Conservation (phyloP, 2,113 vertebrate genomes). For the Leucoraja erinaceus region DNA sequence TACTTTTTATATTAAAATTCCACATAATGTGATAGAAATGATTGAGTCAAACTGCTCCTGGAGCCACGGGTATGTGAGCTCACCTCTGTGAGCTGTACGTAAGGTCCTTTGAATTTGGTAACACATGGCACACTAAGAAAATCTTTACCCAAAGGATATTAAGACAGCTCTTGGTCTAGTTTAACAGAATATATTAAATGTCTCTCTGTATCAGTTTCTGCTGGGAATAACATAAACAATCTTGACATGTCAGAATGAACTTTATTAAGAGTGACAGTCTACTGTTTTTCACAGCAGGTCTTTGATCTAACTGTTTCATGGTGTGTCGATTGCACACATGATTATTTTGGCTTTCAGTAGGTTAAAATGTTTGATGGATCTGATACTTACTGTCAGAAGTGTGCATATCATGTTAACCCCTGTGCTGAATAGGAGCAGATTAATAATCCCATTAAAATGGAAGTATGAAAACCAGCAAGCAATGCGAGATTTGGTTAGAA, state of each 20-base stretch:
- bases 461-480: slow-evolving; percentile 60
- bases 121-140: background rate
- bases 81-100: background rate
- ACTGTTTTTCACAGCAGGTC: slow-evolving; percentile 66
- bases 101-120: background rate
- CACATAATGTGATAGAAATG: background rate
- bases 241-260: slow-evolving; percentile 44
- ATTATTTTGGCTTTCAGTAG: slow-evolving; percentile 79
- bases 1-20: background rate
- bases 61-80: background rate
- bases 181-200: slow-evolving; percentile 23
- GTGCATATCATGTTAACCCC: slow-evolving; percentile 64
- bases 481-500: slow-evolving; percentile 63
- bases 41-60: background rate
- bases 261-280: slow-evolving; percentile 71
- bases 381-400: slow-evolving; percentile 81
- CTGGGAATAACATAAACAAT: slow-evolving; percentile 48
- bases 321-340: slow-evolving; percentile 67
- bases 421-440: slow-evolving; percentile 75
- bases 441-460: slow-evolving; percentile 78
- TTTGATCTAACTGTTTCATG: slow-evolving; percentile 73
- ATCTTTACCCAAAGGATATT: slow-evolving; percentile 14
- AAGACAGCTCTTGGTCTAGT: background rate
- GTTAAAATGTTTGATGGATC: slow-evolving; percentile 79
- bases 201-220: slow-evolving; percentile 43